A percentile compares a stretch with the other conserved stretches of the same genome.
phyloP scores from a whole-genome alignment of 2,888 invertebrate genomes.

The Cataglyphis albicans region DNA sequence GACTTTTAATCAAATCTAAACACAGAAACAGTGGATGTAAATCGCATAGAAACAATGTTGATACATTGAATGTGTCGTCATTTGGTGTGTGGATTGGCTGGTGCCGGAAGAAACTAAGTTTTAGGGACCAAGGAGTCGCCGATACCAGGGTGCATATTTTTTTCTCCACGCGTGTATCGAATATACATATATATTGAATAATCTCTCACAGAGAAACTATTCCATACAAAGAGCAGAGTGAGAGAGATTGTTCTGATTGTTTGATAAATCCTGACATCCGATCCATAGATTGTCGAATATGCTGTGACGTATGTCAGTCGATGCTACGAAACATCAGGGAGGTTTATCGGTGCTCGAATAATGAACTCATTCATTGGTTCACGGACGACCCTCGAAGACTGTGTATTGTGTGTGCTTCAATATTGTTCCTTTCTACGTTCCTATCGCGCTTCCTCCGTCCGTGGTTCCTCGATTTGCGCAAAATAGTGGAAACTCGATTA shows the following conservation, averaged over 20 bases:
- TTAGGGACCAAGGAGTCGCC: neutral
- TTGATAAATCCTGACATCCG: neutral
- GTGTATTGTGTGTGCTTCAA: constrained; percentile 69
- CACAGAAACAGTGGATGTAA: neutral
- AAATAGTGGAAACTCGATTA: constrained; percentile 30
- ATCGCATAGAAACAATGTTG: neutral
- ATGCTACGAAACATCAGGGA: neutral
- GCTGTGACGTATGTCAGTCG: neutral
- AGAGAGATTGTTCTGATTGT: neutral
- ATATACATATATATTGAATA: neutral
- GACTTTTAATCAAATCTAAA: neutral
- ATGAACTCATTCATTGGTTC: constrained; percentile 12
- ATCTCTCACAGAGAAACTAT: neutral
- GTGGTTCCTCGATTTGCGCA: constrained; percentile 32
- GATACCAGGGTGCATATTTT: neutral
- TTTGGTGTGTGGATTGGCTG: neutral
- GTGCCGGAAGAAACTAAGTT: neutral
- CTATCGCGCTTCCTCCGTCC: constrained; percentile 53
- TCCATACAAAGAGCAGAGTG: neutral
- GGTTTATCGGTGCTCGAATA: constrained; percentile 15
- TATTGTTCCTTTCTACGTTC: constrained; percentile 57
- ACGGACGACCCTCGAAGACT: constrained; percentile 57
- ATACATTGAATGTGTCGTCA: neutral
- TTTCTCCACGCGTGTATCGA: neutral
- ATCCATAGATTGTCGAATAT: neutral